Conservation (phyloP, 2,888 invertebrate genomes). For the Chloroclysta siterata region DNA sequence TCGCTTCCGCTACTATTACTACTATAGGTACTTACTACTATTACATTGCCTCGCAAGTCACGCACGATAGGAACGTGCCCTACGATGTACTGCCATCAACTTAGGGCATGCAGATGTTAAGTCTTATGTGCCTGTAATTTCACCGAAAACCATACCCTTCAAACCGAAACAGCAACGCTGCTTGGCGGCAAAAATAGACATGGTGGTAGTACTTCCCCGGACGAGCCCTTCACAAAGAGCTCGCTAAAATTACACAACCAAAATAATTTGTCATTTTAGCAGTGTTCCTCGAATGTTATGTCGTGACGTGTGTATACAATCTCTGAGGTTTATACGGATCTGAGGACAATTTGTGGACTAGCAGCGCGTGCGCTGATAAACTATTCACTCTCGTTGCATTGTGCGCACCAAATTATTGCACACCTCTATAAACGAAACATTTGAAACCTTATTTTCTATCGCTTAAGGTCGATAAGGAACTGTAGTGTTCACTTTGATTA, state of each 20-base stretch:
- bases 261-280: neutral
- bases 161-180: too few species aligned
- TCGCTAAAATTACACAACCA: neutral
- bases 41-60: too few species aligned
- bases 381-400: conserved; percentile 65
- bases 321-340: conserved; percentile 55
- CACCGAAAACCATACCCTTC: too few species aligned
- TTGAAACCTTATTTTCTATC: conserved; percentile 22
- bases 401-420: conserved; percentile 61
- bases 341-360: conserved; percentile 74
- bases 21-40: too few species aligned
- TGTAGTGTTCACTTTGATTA: conserved; percentile 36
- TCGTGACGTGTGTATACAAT: conserved; percentile 58
- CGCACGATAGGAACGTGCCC: too few species aligned
- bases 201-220: too few species aligned
- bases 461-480: neutral
- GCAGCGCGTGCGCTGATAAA: conserved; percentile 67
- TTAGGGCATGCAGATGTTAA: too few species aligned
- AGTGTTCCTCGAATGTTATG: conserved; percentile 29
- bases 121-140: too few species aligned
- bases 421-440: conserved; percentile 38
- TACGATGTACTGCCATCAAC: too few species aligned
- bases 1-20: too few species aligned
- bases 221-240: too few species aligned
- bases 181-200: too few species aligned